Evolutionary conservation across 2,888 invertebrate species (phyloP), one percentile per base, ranked within the genome.

Genomic region (Emesis castigata): DNA sequence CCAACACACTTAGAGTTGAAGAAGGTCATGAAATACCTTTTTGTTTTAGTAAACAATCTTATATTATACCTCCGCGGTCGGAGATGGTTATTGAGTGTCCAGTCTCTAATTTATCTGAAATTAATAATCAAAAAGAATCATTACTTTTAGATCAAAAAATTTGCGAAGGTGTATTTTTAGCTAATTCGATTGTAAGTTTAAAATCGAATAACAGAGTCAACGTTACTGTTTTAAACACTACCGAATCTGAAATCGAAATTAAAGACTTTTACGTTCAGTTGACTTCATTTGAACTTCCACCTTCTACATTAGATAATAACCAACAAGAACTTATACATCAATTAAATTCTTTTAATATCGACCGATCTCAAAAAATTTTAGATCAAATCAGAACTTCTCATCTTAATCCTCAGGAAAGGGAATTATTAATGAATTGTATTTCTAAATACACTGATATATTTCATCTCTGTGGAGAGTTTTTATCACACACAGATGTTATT

Each of bases 141-240:
- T 53, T 79, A 18, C 16, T 79, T n/a, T 56, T 81, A 29, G 78
- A 75, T 73, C 75, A 75, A 18, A 75, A 26, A 16, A 22, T 81
- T 29, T n/a, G 71, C 29, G 65, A 82, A 6, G 75, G 75, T 64
- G 76, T 77, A 61, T 74, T 74, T 22, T 58, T 82, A 22, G 79
- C 82, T 9, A 81, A 83, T 62, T 75, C 76, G 31, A 69, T 83
- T 8, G 81, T 80, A 2, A 7, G 9, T n/a, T n/a, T 83, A 6
- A 83, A 83, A 65, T 65, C 79, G 5, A 83, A 81, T 53, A 79
- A 78, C 0, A 69, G 53, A 75, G 62, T 83, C 9, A 83, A 81
- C 53, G 20, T 83, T 26, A 69, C 81, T n/a, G 65, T 83, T 71
- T 70, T 83, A 20, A 83, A 83, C 65, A 80, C 77, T 8, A 70